Evolutionary conservation across 2,888 invertebrate genomes (phyloP).

Genomic region (Eubasilissa splendida): DNA sequence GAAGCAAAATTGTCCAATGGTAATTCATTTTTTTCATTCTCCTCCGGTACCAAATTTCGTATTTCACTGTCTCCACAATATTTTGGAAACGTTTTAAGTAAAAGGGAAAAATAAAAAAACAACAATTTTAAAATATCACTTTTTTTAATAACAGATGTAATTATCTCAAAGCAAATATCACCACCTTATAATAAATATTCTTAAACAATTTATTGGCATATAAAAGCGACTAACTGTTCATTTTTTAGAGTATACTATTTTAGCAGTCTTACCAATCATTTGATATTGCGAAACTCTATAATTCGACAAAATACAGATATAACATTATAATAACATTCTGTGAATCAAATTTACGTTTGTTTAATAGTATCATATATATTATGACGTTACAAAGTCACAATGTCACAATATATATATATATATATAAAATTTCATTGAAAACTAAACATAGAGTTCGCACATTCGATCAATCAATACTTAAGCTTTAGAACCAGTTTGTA

Average conservation of each 20-base stretch:
- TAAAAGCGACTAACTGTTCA: conserved; percentile 47
- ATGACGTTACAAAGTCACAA: no score
- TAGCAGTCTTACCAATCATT: conserved; percentile 56
- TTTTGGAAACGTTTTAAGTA: no score
- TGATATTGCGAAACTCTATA: conserved; percentile 50
- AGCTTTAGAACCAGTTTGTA: no score
- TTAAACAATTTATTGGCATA: conserved; percentile 30
- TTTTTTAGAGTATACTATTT: conserved; percentile 43
- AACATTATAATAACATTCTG: neutral
- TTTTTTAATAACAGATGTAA: conserved; percentile 38
- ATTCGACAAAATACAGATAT: neutral
- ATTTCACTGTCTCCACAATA: no score
- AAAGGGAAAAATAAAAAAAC: neutral
- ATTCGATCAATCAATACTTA: no score
- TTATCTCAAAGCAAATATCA: conserved; percentile 31
- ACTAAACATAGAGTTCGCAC: no score
- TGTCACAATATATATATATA: no score
- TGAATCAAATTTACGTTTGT: neutral
- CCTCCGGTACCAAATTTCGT: no score
- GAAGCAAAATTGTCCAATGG: no score
- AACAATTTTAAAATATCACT: conserved; percentile 26
- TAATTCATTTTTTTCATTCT: no score
- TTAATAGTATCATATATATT: no score
- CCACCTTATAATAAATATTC: conserved; percentile 8
- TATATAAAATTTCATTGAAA: no score